These are phyloP conservation scores for Megaptera novaeangliae DNA, from an alignment of 2,113 vertebrate genomes.

Conservation along the genomic window DNA sequence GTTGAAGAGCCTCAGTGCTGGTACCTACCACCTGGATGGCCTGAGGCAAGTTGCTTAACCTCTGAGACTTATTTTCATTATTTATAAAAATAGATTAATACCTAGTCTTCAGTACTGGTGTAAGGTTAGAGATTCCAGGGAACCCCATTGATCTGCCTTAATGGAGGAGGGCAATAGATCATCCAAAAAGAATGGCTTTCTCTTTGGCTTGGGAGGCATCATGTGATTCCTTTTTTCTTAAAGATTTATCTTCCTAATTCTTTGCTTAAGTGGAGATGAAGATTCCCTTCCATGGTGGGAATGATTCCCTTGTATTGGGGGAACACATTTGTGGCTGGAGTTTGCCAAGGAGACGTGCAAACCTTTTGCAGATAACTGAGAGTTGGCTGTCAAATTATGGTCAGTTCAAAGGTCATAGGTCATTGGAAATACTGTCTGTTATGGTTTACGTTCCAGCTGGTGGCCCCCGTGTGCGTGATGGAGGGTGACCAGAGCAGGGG, in stretches of 20 bases:
- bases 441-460: neutral
- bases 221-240: neutral
- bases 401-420: neutral
- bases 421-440: neutral
- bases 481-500: neutral
- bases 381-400: neutral
- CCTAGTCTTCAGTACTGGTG: neutral
- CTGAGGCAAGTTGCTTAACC: conserved; percentile 43
- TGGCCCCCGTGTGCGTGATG: neutral
- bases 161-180: neutral
- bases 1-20: neutral
- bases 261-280: neutral
- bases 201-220: neutral
- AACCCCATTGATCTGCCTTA: neutral
- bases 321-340: neutral
- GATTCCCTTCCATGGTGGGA: neutral
- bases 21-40: neutral
- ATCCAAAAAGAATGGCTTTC: neutral
- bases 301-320: neutral
- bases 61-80: conserved; percentile 40
- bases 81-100: conserved; percentile 29
- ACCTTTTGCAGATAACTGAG: neutral
- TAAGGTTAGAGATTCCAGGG: neutral
- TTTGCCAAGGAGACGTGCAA: neutral
- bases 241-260: neutral